A percentile compares a stretch with the other conserved stretches of the same genome.
These are phyloP conservation scores for Vulpes lagopus DNA, from an alignment of 2,113 vertebrate genomes.

Conservation along the genomic window DNA sequence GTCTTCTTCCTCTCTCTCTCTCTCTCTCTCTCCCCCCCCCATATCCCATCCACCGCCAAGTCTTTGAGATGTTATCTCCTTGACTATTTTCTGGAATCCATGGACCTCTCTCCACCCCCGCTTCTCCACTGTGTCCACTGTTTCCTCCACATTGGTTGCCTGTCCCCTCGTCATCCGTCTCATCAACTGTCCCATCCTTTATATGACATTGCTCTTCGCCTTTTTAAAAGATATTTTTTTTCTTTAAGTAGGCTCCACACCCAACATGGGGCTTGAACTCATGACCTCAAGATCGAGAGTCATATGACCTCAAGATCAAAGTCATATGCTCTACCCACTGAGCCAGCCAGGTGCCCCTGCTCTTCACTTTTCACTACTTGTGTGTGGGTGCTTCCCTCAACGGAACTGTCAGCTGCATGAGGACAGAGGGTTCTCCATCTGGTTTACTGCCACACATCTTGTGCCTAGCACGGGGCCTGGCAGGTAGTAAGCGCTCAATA, in stretches of 20 bases:
- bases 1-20: neutral
- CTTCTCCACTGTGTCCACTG: neutral
- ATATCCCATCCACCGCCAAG: neutral
- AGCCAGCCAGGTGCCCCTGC: neutral
- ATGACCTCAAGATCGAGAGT: neutral
- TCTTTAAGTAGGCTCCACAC: neutral
- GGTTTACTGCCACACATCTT: neutral
- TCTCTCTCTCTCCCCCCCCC: neutral
- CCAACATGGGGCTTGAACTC: neutral
- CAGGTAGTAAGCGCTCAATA: neutral
- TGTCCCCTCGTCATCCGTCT: neutral
- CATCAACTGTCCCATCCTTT: neutral
- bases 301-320: too few species aligned
- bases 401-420: neutral
- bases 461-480: neutral
- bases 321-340: neutral
- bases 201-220: neutral
- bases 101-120: neutral
- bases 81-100: neutral
- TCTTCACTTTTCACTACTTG: neutral
- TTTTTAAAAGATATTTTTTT: neutral
- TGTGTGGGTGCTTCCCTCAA: neutral
- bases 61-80: constrained; percentile 24
- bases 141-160: neutral
- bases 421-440: neutral